Base-by-base conservation (phyloP, 2,888 invertebrate species). In the Plagiodera versicolora region DNA sequence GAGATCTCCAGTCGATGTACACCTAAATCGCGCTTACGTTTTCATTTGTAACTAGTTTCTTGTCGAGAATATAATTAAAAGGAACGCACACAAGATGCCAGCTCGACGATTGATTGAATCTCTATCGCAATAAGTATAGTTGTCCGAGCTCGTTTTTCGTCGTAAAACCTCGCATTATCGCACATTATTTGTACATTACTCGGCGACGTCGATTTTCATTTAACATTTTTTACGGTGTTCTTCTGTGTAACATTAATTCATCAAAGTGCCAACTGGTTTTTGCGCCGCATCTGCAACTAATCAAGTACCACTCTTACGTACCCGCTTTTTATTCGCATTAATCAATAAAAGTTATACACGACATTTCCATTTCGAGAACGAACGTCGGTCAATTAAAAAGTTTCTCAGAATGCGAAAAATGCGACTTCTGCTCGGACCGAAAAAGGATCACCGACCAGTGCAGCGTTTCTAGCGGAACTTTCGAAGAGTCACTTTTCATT, bases 111-210 rank as follows among this genome's bases (percentile, higher is more conserved):
- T 39, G 39, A 52, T 52, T 52, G 60, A 60, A 51, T 56, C 56
- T 32, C 51, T 56, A 60, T 60, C 45, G 56, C 45, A 47, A 52
- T 48, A 24, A 48, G 47, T 53, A 58, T 58, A 58, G 24, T 56
- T 50, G 39, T 53, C 50, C 49, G n/a, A 30, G 17, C 39, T 39
- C 6, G 39, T 39, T 39, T 14, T 14, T 14, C 8, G 14, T 49
- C 58, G 50, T 59, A 60, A 60, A 54, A 57, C 57, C 51, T 49
- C 48, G 50, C 35, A 57, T 56, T 57, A 63, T 56, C 56, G 55
- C 60, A 54, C 60, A 46, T 60, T 57, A 56, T 63, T 63, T 63
- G 63, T 60, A 54, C 24, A 54, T 39, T 39, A 53, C 50, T 57
- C 20, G 28, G 32, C 46, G 45, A 51, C 50, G 58, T 55, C 10